These are phyloP conservation scores for Muscidifurax raptorellus DNA, from an alignment of 1,140 invertebrate species.

Conservation along the genomic window DNA sequence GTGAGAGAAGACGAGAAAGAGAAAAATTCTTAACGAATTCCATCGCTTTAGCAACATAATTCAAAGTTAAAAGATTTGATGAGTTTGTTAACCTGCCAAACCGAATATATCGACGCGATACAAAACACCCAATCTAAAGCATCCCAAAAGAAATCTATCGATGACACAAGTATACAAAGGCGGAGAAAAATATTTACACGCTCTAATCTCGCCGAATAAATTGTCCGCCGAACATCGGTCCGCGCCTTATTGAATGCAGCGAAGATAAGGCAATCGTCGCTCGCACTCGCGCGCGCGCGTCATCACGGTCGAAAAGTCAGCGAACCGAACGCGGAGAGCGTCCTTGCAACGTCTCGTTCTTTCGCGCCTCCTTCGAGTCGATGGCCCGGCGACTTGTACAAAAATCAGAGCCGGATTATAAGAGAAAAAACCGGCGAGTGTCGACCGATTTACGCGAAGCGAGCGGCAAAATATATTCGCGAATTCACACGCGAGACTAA, in stretches of 20 bases:
- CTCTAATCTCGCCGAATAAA: neutral
- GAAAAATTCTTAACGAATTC: neutral
- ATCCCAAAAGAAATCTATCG: neutral
- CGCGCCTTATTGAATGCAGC: neutral
- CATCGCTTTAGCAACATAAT: neutral
- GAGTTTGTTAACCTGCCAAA: neutral
- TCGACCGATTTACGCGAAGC: constrained; percentile 20
- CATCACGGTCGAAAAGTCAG: neutral
- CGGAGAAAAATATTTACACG: constrained; percentile 28
- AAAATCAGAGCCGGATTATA: constrained; percentile 28
- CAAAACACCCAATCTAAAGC: neutral
- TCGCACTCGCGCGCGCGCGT: neutral
- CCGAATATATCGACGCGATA: too few relatives aligned
- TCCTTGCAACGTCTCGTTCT: constrained; percentile 6
- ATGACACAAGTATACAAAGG: neutral
- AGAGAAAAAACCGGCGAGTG: neutral
- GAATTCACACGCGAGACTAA: neutral
- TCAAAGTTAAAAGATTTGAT: neutral
- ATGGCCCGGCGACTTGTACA: neutral
- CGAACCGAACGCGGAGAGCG: neutral
- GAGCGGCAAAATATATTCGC: neutral
- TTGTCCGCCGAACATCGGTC: neutral
- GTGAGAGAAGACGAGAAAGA: neutral
- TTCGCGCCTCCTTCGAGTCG: constrained; percentile 17
- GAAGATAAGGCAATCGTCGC: neutral